phyloP scores from a whole-genome alignment of 2,113 vertebrate species.

The Perognathus longimembris region DNA sequence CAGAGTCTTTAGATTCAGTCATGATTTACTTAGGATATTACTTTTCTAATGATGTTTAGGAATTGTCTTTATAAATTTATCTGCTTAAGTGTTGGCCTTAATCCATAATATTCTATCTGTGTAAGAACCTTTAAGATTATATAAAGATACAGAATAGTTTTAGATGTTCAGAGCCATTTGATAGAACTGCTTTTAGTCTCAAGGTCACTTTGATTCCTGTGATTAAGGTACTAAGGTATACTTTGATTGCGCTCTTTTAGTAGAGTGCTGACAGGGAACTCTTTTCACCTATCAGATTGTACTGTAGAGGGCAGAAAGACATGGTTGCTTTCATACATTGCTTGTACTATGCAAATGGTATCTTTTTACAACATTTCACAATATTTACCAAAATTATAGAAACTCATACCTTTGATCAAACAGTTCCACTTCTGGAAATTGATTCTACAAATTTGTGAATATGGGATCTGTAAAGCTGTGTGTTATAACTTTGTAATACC shows the following conservation, averaged over 20 bases:
- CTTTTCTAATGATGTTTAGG: background rate
- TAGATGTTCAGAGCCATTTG: background rate
- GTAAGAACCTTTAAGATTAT: no score
- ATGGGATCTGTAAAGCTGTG: background rate
- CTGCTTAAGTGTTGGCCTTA: slow-evolving; percentile 26
- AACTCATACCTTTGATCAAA: background rate
- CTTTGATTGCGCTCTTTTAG: slow-evolving; percentile 49
- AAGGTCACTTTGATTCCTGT: slow-evolving; percentile 36
- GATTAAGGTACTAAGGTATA: background rate
- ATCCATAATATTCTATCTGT: background rate
- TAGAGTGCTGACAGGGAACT: background rate
- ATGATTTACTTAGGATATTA: slow-evolving; percentile 11
- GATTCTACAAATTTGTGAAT: background rate
- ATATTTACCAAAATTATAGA: slow-evolving; percentile 11
- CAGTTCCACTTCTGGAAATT: background rate
- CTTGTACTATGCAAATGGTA: background rate
- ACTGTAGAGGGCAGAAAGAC: background rate
- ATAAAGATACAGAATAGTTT: background rate
- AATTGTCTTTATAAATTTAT: slow-evolving; percentile 25
- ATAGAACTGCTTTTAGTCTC: background rate
- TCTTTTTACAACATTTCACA: background rate
- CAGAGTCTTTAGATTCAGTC: background rate
- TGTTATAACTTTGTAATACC: background rate
- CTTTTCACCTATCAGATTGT: background rate
- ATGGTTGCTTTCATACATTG: background rate